These are phyloP conservation scores for Tachysurus vachellii DNA, from an alignment of 2,113 vertebrate genomes.

Conservation along the genomic window DNA sequence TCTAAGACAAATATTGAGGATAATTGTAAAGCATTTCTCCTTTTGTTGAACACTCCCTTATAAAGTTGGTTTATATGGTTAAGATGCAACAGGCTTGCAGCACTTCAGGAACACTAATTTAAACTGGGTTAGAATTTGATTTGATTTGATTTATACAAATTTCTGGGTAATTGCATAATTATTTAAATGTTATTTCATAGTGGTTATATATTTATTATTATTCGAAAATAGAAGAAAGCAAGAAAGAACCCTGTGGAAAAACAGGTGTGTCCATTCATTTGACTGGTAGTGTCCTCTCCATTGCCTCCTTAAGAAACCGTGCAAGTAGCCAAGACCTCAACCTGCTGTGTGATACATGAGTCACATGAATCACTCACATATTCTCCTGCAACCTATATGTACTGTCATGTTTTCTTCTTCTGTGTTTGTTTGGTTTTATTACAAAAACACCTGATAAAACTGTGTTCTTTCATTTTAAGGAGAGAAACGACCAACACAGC, in stretches of 20 bases:
- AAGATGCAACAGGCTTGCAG: not conserved
- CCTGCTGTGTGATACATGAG: constrained; percentile 14
- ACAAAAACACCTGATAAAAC: constrained; percentile 2
- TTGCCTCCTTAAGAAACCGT: constrained; percentile 47
- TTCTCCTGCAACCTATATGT: constrained; percentile 8
- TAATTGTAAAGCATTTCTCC: not conserved
- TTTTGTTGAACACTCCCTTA: not conserved
- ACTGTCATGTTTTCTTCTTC: not conserved
- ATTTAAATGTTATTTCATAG: not conserved
- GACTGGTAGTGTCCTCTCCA: constrained; percentile 17
- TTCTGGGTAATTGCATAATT: not conserved
- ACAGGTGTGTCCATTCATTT: not conserved
- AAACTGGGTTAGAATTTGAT: not conserved
- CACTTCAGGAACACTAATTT: not conserved
- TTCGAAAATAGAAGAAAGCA: not conserved
- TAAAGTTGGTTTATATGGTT: not conserved
- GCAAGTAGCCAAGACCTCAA: constrained; percentile 37
- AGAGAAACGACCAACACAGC: constrained; percentile 10
- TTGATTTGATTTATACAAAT: not conserved
- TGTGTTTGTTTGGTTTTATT: not conserved
- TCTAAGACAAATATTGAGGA: not conserved
- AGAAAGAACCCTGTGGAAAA: not conserved
- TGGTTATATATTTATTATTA: not conserved
- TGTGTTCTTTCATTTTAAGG: not conserved
- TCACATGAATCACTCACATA: constrained; percentile 12